phyloP scores from a whole-genome alignment of 2,113 vertebrate genomes.

The Riparia riparia region DNA sequence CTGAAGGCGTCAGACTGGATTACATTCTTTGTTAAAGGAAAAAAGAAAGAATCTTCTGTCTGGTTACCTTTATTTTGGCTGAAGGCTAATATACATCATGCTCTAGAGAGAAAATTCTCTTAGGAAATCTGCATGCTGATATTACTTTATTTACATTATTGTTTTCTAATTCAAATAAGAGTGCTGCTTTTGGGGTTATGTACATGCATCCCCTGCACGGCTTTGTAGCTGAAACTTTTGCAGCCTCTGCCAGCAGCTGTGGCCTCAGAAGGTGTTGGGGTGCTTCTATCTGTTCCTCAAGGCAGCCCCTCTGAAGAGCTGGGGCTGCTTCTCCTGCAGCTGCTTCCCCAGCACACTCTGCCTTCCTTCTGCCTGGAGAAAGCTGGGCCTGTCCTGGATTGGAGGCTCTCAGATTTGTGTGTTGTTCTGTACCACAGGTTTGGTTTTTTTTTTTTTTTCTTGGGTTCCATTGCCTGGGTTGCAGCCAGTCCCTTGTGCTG shows the following conservation, averaged over 20 bases:
- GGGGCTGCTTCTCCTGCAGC: neutral
- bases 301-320: neutral
- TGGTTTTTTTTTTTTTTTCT: neutral
- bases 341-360: neutral
- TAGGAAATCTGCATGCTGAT: constrained; percentile 30
- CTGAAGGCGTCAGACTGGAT: constrained; percentile 58
- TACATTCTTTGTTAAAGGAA: constrained; percentile 48
- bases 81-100: constrained; percentile 62
- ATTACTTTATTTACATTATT: constrained; percentile 57
- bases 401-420: neutral
- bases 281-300: neutral
- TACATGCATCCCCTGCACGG: neutral
- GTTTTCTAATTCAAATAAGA: constrained; percentile 66
- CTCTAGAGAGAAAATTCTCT: constrained; percentile 51
- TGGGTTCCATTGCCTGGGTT: fast-evolving
- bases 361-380: neutral
- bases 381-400: neutral
- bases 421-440: neutral
- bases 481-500: neutral
- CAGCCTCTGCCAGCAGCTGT: neutral
- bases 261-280: fast-evolving
- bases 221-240: neutral
- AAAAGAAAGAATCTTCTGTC: constrained; percentile 52
- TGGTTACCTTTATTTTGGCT: constrained; percentile 75
- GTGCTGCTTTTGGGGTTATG: neutral